phyloP scores from a whole-genome alignment of 2,797 vertebrate species.

The Epinephelus malabaricus region DNA sequence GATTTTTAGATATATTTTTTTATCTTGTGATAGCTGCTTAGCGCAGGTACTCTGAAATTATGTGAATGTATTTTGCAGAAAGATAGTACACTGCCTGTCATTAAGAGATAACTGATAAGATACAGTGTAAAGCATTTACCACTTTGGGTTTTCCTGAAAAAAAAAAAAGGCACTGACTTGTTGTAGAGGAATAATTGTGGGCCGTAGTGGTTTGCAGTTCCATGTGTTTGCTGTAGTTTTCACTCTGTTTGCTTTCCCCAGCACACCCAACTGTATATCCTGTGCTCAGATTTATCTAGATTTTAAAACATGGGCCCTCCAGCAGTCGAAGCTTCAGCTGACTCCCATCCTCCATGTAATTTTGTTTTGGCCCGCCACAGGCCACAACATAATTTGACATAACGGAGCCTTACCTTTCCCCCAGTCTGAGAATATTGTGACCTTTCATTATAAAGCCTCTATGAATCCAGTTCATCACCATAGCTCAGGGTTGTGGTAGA shows the following conservation, averaged over 20 bases:
- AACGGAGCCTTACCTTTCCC: slow-evolving; percentile 61
- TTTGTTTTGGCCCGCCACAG: slow-evolving; percentile 71
- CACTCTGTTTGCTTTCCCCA: slow-evolving; percentile 13
- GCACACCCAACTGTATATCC: neutral
- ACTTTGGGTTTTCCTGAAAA: slow-evolving; percentile 28
- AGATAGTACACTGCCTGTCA: slow-evolving; percentile 32
- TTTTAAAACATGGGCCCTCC: slow-evolving; percentile 50
- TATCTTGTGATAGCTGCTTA: slow-evolving; percentile 54
- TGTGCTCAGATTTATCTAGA: slow-evolving; percentile 54
- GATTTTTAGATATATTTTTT: slow-evolving; percentile 56
- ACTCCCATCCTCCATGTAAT: slow-evolving; percentile 62
- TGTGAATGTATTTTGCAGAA: slow-evolving; percentile 33
- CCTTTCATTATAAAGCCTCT: slow-evolving; percentile 78
- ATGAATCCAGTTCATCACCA: slow-evolving; percentile 79
- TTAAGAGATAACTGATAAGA: slow-evolving; percentile 42
- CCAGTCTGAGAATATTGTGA: slow-evolving; percentile 76
- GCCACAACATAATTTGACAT: slow-evolving; percentile 80
- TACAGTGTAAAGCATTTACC: slow-evolving; percentile 29
- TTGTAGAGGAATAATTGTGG: neutral
- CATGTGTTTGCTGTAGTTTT: slow-evolving; percentile 21
- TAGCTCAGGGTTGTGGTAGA: slow-evolving; percentile 74
- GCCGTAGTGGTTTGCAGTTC: slow-evolving; percentile 3
- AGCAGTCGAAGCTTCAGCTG: slow-evolving; percentile 39
- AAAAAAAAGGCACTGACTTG: neutral
- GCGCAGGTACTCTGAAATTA: slow-evolving; percentile 56